phyloP scores from a whole-genome alignment of 2,797 vertebrate species.

The Perodicticus potto region DNA sequence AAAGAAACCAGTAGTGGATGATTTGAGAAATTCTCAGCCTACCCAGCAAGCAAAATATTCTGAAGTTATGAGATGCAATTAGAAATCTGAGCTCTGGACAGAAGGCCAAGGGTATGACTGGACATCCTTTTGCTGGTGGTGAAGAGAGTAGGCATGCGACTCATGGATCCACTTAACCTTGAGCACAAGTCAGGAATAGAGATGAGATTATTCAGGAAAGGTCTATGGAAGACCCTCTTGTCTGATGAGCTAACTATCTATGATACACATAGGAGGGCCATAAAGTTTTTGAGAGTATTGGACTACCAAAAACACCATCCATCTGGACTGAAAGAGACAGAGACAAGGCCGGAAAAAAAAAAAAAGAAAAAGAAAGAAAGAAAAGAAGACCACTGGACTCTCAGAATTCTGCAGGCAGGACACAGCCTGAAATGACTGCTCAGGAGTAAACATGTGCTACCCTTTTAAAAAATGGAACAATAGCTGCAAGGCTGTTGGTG shows the following conservation, averaged over 20 bases:
- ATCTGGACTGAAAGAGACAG: neutral
- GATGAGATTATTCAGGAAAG: neutral
- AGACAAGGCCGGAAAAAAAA: neutral
- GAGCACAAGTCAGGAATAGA: neutral
- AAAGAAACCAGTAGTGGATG: neutral
- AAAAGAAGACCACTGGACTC: neutral
- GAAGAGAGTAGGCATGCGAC: neutral
- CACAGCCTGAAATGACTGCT: neutral
- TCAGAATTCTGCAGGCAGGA: neutral
- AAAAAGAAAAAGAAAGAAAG: neutral
- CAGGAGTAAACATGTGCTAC: neutral
- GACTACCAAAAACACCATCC: neutral
- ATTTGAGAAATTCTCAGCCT: neutral
- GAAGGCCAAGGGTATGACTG: neutral
- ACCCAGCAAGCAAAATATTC: neutral
- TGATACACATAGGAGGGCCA: neutral
- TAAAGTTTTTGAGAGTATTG: neutral
- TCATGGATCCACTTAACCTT: neutral
- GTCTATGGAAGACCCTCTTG: neutral
- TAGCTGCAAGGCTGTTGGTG: neutral
- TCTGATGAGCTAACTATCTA: neutral
- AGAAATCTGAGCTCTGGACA: neutral
- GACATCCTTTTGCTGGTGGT: neutral
- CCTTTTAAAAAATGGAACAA: neutral
- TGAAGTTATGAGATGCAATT: neutral